Evolutionary conservation across 2,888 invertebrate genomes (phyloP).

Genomic region (Phytoseiulus persimilis): DNA sequence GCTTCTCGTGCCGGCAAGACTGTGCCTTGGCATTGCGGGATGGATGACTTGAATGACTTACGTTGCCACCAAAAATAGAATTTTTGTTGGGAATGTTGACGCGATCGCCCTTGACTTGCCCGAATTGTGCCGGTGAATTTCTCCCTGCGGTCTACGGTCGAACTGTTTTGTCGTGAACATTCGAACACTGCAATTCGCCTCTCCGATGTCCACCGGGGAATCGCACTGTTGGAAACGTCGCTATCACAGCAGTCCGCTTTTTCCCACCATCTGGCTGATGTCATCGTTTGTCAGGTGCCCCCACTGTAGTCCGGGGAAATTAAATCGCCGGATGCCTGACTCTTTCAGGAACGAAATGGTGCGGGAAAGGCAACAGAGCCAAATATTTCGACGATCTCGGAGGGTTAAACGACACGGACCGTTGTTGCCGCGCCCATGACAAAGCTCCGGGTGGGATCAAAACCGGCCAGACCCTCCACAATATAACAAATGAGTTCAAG

Average conservation of each 20-base stretch:
- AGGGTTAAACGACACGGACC: conserved; percentile 40
- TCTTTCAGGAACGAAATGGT: conserved; percentile 44
- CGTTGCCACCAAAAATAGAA: not conserved
- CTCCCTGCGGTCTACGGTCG: not conserved
- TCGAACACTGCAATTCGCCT: not conserved
- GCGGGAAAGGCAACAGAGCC: conserved; percentile 42
- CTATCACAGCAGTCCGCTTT: not conserved
- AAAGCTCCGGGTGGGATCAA: conserved; percentile 59
- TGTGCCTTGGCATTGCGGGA: not conserved
- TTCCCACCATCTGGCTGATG: not conserved
- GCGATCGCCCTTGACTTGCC: not conserved
- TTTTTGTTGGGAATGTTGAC: not conserved
- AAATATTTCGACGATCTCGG: conserved; percentile 41
- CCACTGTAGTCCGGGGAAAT: too few relatives aligned
- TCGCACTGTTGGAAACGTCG: not conserved
- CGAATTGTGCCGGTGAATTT: not conserved
- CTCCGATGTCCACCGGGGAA: not conserved
- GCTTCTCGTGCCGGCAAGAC: not conserved
- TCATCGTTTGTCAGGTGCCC: too few relatives aligned
- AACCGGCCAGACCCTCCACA: conserved; percentile 56
- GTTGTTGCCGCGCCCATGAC: conserved; percentile 51
- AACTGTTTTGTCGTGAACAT: not conserved
- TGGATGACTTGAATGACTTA: conserved; percentile 5
- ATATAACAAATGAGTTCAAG: conserved; percentile 59
- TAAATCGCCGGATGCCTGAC: too few relatives aligned